Evolutionary conservation across 2,888 invertebrate species (phyloP).

Genomic region (Thyatira batis): DNA sequence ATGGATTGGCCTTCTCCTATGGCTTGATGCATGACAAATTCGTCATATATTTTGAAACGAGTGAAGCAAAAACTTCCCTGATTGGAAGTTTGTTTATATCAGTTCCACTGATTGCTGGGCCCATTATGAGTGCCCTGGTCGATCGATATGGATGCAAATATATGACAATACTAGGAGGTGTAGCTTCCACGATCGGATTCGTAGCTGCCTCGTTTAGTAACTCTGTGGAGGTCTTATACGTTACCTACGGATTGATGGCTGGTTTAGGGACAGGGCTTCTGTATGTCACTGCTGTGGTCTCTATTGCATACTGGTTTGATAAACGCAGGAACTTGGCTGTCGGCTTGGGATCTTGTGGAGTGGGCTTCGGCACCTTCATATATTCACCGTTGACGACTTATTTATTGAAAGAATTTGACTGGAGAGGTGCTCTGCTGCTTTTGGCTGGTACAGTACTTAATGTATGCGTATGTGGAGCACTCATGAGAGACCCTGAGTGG

Average conservation of each 20-base stretch:
- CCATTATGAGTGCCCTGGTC: slow-evolving; percentile 91
- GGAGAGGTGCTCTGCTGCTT: slow-evolving; percentile 90
- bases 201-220: slow-evolving; percentile 87
- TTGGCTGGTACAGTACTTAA: slow-evolving; percentile 93
- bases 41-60: slow-evolving; percentile 87
- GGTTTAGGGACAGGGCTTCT: slow-evolving; percentile 92
- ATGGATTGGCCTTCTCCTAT: slow-evolving; percentile 96
- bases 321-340: slow-evolving; percentile 93
- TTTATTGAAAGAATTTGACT: slow-evolving; percentile 88
- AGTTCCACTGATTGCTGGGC: slow-evolving; percentile 92
- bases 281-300: slow-evolving; percentile 95
- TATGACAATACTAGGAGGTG: slow-evolving; percentile 88
- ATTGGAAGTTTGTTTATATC: slow-evolving; percentile 95
- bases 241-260: slow-evolving; percentile 92
- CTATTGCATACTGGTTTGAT: slow-evolving; percentile 96
- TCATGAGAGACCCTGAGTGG: slow-evolving; percentile 96
- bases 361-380: slow-evolving; percentile 93
- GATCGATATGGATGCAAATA: slow-evolving; percentile 91
- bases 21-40: slow-evolving; percentile 93
- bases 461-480: slow-evolving; percentile 91
- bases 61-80: slow-evolving; percentile 92
- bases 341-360: slow-evolving; percentile 93
- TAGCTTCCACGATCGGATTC: slow-evolving; percentile 89
- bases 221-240: slow-evolving; percentile 88
- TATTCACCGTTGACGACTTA: slow-evolving; percentile 92